Conservation (phyloP, 2,888 invertebrate species). For the Herminia tarsipennalis region DNA sequence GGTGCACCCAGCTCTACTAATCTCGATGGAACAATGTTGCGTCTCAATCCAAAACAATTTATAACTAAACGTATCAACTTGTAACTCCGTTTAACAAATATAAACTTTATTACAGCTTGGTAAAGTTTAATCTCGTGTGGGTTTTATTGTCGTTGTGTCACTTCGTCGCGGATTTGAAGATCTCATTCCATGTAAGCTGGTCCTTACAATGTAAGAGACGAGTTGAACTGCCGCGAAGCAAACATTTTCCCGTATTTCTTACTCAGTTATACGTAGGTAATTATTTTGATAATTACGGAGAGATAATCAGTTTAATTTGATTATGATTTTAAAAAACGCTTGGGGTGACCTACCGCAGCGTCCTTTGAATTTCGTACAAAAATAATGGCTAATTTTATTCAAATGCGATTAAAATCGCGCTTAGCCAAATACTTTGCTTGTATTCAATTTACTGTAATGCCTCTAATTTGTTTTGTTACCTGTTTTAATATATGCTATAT, state of each 20-base stretch:
- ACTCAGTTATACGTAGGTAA: slow-evolving; percentile 34
- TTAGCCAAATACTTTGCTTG: not conserved
- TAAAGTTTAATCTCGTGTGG: slow-evolving; percentile 42
- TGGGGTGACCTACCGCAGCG: slow-evolving; percentile 61
- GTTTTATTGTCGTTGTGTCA: slow-evolving; percentile 23
- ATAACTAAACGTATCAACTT: slow-evolving; percentile 45
- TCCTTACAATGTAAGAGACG: slow-evolving; percentile 68
- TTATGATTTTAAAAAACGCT: slow-evolving; percentile 36
- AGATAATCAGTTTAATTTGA: slow-evolving; percentile 52
- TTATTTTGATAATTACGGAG: slow-evolving; percentile 49
- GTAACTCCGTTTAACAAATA: slow-evolving; percentile 26
- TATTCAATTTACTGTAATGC: not conserved
- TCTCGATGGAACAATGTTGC: slow-evolving; percentile 80
- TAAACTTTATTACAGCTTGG: slow-evolving; percentile 24
- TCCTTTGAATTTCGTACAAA: slow-evolving; percentile 1
- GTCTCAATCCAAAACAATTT: slow-evolving; percentile 70
- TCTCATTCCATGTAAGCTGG: slow-evolving; percentile 60
- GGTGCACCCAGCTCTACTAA: slow-evolving; percentile 72
- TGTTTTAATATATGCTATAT: too few species aligned
- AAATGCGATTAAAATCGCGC: slow-evolving; percentile 1
- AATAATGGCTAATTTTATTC: slow-evolving; percentile 8
- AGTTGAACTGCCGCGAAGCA: slow-evolving; percentile 52
- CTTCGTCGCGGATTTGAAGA: slow-evolving; percentile 28
- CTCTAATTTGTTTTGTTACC: not conserved
- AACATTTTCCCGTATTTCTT: slow-evolving; percentile 53